These are phyloP conservation scores for Aricia agestis DNA, from an alignment of 1,140 invertebrate species.

Conservation along the genomic window DNA sequence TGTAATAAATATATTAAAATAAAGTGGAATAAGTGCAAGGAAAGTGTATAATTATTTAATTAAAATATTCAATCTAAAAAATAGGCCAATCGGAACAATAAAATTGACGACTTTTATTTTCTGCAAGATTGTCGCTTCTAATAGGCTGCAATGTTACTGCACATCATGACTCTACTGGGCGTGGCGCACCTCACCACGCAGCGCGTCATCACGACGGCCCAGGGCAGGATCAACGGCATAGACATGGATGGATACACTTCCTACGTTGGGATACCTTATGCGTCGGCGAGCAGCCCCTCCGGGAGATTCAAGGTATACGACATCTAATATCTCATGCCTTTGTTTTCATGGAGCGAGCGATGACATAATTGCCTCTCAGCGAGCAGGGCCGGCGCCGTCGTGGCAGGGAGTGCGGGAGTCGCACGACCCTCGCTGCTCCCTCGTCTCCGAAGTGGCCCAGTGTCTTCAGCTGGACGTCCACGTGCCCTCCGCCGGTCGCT, in stretches of 20 bases:
- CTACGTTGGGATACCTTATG: conserved; percentile 57
- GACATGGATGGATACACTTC: conserved; percentile 41
- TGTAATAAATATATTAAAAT: no score
- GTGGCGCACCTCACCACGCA: conserved; percentile 21
- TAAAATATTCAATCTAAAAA: no score
- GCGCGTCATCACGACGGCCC: conserved; percentile 43
- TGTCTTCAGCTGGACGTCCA: conserved; percentile 60
- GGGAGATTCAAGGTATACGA: conserved; percentile 51
- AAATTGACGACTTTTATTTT: no score
- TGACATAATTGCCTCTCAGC: conserved; percentile 28
- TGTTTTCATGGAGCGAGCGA: not conserved
- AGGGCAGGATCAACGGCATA: conserved; percentile 47
- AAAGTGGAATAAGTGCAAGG: no score
- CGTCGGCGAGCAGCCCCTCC: conserved; percentile 29
- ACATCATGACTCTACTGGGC: not conserved
- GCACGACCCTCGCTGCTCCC: conserved; percentile 35
- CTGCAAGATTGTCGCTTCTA: no score
- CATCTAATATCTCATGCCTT: not conserved
- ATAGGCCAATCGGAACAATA: no score
- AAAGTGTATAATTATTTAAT: no score
- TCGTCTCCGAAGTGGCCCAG: conserved; percentile 37
- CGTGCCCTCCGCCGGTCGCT: conserved; percentile 36
- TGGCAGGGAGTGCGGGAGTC: conserved; percentile 50
- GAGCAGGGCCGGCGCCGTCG: conserved; percentile 46
- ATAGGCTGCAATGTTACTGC: not conserved